These are phyloP conservation scores for Rhea americana DNA, from an alignment of 2,113 vertebrate species.

Conservation along the genomic window DNA sequence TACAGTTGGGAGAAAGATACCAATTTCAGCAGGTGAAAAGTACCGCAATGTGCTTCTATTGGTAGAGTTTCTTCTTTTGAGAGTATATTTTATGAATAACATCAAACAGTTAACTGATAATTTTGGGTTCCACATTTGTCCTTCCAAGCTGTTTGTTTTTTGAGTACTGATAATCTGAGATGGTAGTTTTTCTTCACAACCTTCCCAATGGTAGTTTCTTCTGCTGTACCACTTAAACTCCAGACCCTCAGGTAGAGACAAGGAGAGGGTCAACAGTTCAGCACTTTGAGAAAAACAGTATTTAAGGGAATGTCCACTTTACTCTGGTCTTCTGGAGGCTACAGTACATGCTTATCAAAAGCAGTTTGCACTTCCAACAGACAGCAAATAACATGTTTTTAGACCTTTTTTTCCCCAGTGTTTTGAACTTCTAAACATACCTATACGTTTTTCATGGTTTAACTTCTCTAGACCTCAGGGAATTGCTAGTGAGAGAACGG, in stretches of 20 bases:
- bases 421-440: background rate
- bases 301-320: background rate
- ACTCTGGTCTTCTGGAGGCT: background rate
- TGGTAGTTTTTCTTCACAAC: background rate
- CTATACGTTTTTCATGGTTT: background rate
- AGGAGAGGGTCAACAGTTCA: background rate
- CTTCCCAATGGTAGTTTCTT: background rate
- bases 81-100: background rate
- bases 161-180: background rate
- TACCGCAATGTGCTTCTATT: rapidly evolving
- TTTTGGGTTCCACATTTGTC: background rate
- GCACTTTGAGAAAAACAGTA: background rate
- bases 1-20: background rate
- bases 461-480: background rate
- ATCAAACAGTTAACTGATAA: background rate
- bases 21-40: background rate
- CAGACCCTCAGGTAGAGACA: rapidly evolving
- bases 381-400: background rate
- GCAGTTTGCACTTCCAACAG: background rate
- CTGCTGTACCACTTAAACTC: background rate
- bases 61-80: background rate
- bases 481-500: background rate
- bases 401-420: background rate
- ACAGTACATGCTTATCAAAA: background rate
- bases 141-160: background rate